A percentile compares a stretch with the other conserved stretches of the same genome.
Conservation (phyloP, 2,113 vertebrate species). For the Notarius lentiginosus region DNA sequence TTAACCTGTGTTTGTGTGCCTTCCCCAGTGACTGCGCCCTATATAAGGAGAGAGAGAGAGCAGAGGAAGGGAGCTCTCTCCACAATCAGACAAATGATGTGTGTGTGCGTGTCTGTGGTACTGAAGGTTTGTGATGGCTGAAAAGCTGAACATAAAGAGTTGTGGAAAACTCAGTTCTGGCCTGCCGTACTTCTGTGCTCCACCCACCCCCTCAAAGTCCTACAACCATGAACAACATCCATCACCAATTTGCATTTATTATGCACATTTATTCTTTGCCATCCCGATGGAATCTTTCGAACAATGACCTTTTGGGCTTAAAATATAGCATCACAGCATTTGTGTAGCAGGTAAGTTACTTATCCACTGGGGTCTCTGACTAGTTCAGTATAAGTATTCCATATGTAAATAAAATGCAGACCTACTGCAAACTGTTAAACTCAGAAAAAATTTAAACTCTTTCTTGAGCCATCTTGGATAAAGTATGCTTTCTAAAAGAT, state of each 20-base stretch:
- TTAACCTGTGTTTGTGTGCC: no score
- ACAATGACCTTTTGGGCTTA: slow-evolving; percentile 4
- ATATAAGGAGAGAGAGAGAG: no score
- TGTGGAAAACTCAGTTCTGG: no score
- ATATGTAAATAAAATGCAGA: neutral
- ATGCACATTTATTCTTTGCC: neutral
- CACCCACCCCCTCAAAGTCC: no score
- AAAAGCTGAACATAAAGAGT: no score
- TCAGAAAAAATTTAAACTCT: neutral
- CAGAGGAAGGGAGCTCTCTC: no score
- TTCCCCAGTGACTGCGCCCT: no score
- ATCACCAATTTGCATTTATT: neutral
- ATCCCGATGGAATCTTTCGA: neutral
- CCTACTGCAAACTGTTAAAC: neutral
- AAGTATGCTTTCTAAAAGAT: slow-evolving; percentile 1
- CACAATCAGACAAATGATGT: no score
- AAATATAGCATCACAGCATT: neutral
- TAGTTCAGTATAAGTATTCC: neutral
- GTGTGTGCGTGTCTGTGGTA: no score
- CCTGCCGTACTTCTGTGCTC: no score
- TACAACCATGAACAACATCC: slow-evolving; percentile 7
- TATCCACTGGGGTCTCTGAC: neutral
- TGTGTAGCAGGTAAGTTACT: neutral
- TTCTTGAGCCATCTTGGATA: slow-evolving; percentile 52
- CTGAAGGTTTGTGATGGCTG: no score